Conservation (phyloP, 1,140 invertebrate species). For the Drosophila serrata region DNA sequence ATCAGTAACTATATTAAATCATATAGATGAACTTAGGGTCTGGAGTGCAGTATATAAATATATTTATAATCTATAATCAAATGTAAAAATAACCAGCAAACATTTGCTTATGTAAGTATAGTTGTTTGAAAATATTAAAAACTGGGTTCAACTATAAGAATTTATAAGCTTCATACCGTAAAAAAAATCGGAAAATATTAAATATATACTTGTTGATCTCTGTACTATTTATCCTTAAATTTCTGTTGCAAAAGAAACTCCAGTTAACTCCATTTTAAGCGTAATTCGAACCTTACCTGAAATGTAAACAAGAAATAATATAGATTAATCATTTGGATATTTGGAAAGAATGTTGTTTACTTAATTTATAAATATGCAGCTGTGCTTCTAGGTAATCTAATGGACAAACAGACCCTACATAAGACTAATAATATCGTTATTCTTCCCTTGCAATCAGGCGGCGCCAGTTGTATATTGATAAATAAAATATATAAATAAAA, state of each 20-base stretch:
- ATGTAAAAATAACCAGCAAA: not conserved
- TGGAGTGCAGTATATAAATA: slow-evolving; percentile 21
- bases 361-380: slow-evolving; percentile 38
- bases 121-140: too few relatives aligned
- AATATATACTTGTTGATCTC: not conserved
- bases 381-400: slow-evolving; percentile 21
- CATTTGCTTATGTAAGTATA: too few relatives aligned
- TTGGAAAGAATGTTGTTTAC: slow-evolving; percentile 10
- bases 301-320: slow-evolving; percentile 33
- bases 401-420: slow-evolving; percentile 6
- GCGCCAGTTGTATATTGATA: slow-evolving; percentile 14
- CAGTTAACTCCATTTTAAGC: not conserved
- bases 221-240: not conserved
- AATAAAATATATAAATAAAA: slow-evolving; percentile 16
- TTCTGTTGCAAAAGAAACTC: not conserved
- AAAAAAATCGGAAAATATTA: too few relatives aligned
- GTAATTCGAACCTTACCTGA: slow-evolving; percentile 43
- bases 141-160: too few relatives aligned
- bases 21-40: slow-evolving; percentile 47
- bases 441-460: slow-evolving; percentile 1
- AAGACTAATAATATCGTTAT: slow-evolving; percentile 20
- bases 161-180: too few relatives aligned
- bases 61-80: slow-evolving; percentile 52
- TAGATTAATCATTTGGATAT: slow-evolving; percentile 26
- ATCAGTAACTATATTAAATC: slow-evolving; percentile 11